Base-by-base conservation (phyloP, 2,797 vertebrate species). In the Leuciscus waleckii region DNA sequence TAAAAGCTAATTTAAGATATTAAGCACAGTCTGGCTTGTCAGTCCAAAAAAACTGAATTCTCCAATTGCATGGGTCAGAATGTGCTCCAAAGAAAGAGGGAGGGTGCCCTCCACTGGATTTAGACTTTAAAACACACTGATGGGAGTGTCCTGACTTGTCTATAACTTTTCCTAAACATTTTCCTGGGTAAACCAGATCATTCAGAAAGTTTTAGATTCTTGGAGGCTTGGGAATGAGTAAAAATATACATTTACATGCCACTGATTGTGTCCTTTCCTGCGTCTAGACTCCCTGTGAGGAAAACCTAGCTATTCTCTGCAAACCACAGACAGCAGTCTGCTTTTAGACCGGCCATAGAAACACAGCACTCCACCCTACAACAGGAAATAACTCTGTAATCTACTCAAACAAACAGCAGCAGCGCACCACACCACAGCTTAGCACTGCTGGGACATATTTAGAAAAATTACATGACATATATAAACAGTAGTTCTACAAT, bases 301-400 rank as follows among this genome's bases (percentile, higher is more conserved):
- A 43, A 63, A 73, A 83, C 29, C 46, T 67, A 70, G 35, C 67
- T 37, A 79, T 84, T 84, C 49, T 71, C 73, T 84, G 14, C 58
- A 95, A 83, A 96, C 93, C 81, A 94, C 84, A 63, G 89, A 90
- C 89, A 94, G 92, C 79, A 87, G 81, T 82, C 92, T 95, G 63
- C 94, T 95, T 88, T 95, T 95, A 84, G 93, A 93, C 88, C 95
- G 93, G 88, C 94, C 91, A 81, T 89, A 93, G 88, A 96, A 88
- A 91, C 96, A 96, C 68, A 92, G 90, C 90, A 96, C 91, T 85
- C 95, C 95, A 89, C 96, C 95, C 90, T 94, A 95, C 89, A 95
- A 93, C 90, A 87, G 92, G 86, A 97, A 95, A 93, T 96, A 73
- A 95, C 88, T 95, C 90, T 19, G 93, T 87, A 83, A 95, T 94